A percentile compares a stretch with the other conserved stretches of the same genome.
Evolutionary conservation across 1,140 invertebrate species (phyloP).

Genomic region (Lerema accius): DNA sequence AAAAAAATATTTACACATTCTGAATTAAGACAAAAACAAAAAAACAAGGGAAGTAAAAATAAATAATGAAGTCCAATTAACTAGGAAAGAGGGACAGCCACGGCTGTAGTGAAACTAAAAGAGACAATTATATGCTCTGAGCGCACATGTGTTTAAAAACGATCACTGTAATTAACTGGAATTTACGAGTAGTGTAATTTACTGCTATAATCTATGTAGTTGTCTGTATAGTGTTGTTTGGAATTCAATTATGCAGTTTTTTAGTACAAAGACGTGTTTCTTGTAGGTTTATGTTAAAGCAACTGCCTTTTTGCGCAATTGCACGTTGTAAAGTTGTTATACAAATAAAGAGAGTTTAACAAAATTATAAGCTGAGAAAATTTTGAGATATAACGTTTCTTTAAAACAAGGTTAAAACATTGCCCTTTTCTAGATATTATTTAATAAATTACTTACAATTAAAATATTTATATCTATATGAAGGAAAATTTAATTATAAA

Average conservation of each 20-base stretch:
- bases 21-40: slow-evolving; percentile 55
- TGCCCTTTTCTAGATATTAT: too few species aligned
- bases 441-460: too few species aligned
- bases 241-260: slow-evolving; percentile 1
- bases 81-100: slow-evolving; percentile 49
- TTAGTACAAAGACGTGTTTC: too few species aligned
- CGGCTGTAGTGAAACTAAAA: slow-evolving; percentile 30
- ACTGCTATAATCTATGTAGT: slow-evolving; percentile 13
- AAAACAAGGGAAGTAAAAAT: slow-evolving; percentile 56
- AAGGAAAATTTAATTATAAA: too few species aligned
- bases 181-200: slow-evolving; percentile 14
- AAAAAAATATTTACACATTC: slow-evolving; percentile 44
- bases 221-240: slow-evolving; percentile 3
- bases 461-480: too few species aligned
- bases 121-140: slow-evolving; percentile 27
- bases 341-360: too few species aligned
- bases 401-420: neutral
- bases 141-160: neutral
- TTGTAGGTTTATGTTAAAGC: too few species aligned
- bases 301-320: too few species aligned
- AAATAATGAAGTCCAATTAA: slow-evolving; percentile 67
- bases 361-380: too few species aligned
- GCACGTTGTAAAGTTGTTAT: too few species aligned
- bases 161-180: neutral
- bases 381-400: neutral